Base-by-base conservation (phyloP, 2,113 vertebrate species). In the Phocoena sinus region DNA sequence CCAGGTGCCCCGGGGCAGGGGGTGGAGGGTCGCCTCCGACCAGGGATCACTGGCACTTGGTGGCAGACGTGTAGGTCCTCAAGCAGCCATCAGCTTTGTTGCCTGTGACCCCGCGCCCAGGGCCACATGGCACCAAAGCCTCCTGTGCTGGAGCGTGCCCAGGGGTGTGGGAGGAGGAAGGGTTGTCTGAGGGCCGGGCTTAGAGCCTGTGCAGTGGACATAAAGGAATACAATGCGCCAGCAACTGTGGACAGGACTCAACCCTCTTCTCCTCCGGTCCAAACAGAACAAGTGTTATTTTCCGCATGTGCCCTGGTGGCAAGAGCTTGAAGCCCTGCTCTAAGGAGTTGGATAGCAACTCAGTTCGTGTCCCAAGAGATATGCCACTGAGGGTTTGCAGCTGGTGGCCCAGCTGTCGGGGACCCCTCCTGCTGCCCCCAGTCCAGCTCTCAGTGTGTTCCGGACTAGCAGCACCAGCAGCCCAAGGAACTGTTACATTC, bases 41-140 rank as follows among this genome's bases (percentile, higher is more conserved):
- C n/a, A 76, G n/a, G 44, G 68, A 53, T 47, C 80, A 76, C 0
- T 7, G 70, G 44, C 44, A 33, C 70, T 41, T 79, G 26, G 28
- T 8, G 50, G 21, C 36, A 86, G 82, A 86, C 7, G 25, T 50
- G 25, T 33, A 25, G 5, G 3, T 38, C 60, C 58, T 2, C 1
- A 8, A 56, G 74, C 9, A 56, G 74, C 74, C 74, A 38, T 23
- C 62, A 11, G 44, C 25, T 23, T 23, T 41, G 25, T 76, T 6
- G 18, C 20, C 10, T 25, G 60, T 3, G 14, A 56, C 5, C 8
- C 2, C 23, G 18, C 3, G 1, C 3, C 6, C 44, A 13, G 62
- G 89, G 50, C 17, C 9, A 63, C 6, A 1, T 12, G 60, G 26
- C 5, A 8, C 80, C 58, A 18, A 1, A 65, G 3, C 31, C 28